A percentile compares a stretch with the other conserved stretches of the same genome.
These are phyloP conservation scores for Barbus barbus DNA, from an alignment of 2,113 vertebrate genomes.

Conservation along the genomic window DNA sequence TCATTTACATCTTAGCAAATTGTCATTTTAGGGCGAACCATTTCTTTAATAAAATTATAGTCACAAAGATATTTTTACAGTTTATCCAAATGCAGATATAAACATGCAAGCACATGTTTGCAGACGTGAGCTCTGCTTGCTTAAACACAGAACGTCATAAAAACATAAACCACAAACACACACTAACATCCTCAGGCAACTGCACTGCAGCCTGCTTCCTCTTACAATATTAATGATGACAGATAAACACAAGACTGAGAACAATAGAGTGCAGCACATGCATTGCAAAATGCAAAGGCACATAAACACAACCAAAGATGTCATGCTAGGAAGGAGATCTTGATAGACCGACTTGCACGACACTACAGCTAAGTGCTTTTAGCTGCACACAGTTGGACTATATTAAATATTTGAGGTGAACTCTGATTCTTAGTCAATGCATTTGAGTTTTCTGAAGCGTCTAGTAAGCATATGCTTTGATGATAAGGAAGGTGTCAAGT, in stretches of 20 bases:
- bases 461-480: not conserved
- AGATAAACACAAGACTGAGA: conserved; percentile 11
- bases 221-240: not conserved
- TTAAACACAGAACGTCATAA: not conserved
- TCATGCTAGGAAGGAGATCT: not conserved
- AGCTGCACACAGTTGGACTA: not conserved
- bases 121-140: not conserved
- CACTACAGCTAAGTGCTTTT: not conserved
- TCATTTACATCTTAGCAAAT: not conserved
- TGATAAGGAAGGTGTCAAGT: not conserved
- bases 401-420: not conserved
- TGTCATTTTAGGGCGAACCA: too few relatives aligned
- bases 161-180: conserved; percentile 30
- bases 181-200: conserved; percentile 28
- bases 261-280: conserved; percentile 2
- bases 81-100: not conserved
- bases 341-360: not conserved
- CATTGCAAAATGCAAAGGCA: not conserved
- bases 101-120: not conserved
- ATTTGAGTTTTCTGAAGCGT: not conserved
- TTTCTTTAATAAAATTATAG: not conserved
- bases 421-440: not conserved
- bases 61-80: too few relatives aligned
- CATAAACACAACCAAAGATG: not conserved
- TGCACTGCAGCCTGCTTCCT: not conserved